Evolutionary conservation across 2,888 invertebrate genomes (phyloP), one percentile per base, ranked within the genome.

Genomic region (Trachelus tabidus): DNA sequence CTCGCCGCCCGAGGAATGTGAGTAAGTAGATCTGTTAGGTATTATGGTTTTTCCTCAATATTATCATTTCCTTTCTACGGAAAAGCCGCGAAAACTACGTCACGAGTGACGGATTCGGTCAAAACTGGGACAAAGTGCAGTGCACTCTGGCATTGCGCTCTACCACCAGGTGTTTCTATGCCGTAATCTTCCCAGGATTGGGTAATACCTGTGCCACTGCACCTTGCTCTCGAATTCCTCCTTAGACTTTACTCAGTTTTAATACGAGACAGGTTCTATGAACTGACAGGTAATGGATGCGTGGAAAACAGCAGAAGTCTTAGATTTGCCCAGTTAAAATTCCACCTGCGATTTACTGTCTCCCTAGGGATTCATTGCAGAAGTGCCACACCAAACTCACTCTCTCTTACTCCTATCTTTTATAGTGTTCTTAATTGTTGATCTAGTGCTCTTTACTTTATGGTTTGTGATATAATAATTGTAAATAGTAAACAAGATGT

Each of bases 61-160:
- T 23, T 56, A 23, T 71, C 68, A 73, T 78, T 11, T 31, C n/a
- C 68, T 82, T 81, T 82, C 80, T 76, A 80, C 33, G 86, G 85
- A 88, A 89, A 89, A 89, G 85, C 86, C 87, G 89, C 88, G 88
- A 90, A 89, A 89, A 88, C 88, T 90, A 90, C 91, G 91, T 91
- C 90, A 91, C 88, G 85, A 89, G 87, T 90, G 90, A 91, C 90
- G 89, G 90, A 90, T 90, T 90, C 87, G 86, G 85, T 87, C 85
- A 89, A 91, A 91, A 90, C 90, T 91, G 90, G 91, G 91, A 91
- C 91, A 91, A 91, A 91, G 91, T 91, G 91, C 91, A 91, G 87
- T 91, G 91, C 89, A 91, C 91, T 91, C 91, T 91, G 90, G 91
- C 90, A 90, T 90, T 90, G 90, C 90, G 90, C 88, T 90, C 88